Conservation (phyloP, 2,797 vertebrate species). For the Apodemus agrarius region DNA sequence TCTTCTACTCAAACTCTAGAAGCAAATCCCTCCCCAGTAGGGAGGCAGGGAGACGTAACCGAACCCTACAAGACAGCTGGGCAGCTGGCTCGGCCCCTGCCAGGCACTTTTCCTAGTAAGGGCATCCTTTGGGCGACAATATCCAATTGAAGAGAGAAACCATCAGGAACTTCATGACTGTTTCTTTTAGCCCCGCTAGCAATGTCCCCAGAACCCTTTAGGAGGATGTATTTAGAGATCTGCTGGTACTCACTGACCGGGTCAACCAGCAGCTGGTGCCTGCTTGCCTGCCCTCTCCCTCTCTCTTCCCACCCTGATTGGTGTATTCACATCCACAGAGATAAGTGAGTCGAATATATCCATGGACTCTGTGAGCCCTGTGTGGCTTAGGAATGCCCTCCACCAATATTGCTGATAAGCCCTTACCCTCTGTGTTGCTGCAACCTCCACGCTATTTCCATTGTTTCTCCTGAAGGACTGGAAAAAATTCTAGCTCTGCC, state of each 20-base stretch:
- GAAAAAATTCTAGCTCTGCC: slow-evolving; percentile 42
- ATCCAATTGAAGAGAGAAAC: slow-evolving; percentile 69
- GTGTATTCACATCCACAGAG: slow-evolving; percentile 17
- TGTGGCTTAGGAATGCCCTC: background rate
- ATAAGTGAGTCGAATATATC: slow-evolving; percentile 52
- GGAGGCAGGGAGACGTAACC: slow-evolving; percentile 66
- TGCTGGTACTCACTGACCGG: slow-evolving; percentile 57
- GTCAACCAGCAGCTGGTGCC: slow-evolving; percentile 69
- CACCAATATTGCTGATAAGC: background rate
- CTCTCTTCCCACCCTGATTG: background rate
- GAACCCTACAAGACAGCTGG: slow-evolving; percentile 71
- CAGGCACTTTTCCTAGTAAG: slow-evolving; percentile 78
- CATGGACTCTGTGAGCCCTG: background rate
- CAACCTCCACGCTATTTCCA: background rate
- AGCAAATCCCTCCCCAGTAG: slow-evolving; percentile 50
- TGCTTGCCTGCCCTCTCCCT: background rate
- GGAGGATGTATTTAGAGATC: slow-evolving; percentile 69
- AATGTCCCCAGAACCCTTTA: slow-evolving; percentile 68
- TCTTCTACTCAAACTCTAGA: slow-evolving; percentile 52
- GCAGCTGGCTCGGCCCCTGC: slow-evolving; percentile 60
- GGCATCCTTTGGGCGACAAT: slow-evolving; percentile 69
- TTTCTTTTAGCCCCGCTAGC: slow-evolving; percentile 72
- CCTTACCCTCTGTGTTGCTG: background rate
- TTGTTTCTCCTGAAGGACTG: background rate
- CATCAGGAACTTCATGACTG: slow-evolving; percentile 60